Conservation (phyloP, 2,888 invertebrate species). For the Saturnia japonica region DNA sequence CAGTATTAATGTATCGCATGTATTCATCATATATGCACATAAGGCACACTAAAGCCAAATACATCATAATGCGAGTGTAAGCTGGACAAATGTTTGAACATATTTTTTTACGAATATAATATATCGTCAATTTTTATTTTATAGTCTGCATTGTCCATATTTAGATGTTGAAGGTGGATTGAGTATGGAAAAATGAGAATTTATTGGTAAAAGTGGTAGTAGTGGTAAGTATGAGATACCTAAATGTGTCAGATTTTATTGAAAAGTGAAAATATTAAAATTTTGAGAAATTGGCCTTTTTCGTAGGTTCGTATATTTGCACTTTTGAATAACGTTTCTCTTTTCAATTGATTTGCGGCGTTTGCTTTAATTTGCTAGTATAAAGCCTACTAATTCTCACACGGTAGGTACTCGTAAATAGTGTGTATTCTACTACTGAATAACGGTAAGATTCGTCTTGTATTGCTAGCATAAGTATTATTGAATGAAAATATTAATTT, state of each 20-base stretch:
- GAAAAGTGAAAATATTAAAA: background rate
- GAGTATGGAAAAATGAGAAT: too few species aligned
- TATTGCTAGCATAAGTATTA: background rate
- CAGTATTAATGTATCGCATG: background rate
- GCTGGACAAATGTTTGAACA: background rate
- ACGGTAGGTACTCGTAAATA: background rate
- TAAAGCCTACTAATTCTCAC: background rate
- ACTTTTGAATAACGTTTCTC: background rate
- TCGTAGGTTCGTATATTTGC: background rate
- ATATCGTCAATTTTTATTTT: too few species aligned
- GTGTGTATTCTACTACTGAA: background rate
- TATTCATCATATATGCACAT: background rate
- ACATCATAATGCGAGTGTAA: background rate
- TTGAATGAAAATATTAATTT: background rate
- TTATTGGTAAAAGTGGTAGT: too few species aligned
- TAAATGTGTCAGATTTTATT: background rate
- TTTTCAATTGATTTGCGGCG: background rate
- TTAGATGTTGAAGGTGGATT: too few species aligned
- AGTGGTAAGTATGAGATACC: too few species aligned
- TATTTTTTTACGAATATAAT: too few species aligned
- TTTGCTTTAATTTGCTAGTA: background rate
- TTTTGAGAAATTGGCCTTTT: background rate
- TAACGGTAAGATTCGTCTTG: background rate
- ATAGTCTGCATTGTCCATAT: too few species aligned
- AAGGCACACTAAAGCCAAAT: background rate